Conservation (phyloP, 2,113 vertebrate genomes). For the Bubo blakistoni region DNA sequence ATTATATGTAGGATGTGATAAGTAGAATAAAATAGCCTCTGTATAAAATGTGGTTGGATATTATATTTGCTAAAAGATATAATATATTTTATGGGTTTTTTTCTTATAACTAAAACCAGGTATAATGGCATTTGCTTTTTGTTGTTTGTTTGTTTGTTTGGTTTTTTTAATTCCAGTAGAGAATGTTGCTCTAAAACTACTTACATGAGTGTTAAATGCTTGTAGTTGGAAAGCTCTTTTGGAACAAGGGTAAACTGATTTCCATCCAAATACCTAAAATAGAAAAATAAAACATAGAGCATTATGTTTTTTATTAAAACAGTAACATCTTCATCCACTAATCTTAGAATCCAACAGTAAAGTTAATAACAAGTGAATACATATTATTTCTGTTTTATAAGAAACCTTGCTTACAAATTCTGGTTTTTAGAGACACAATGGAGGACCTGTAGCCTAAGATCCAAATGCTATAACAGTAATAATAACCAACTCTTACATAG, state of each 20-base stretch:
- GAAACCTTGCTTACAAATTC: not conserved
- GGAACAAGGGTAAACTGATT: constrained; percentile 96
- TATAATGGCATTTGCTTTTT: not conserved
- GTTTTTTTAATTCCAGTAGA: not conserved
- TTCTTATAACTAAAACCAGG: not conserved
- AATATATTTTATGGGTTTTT: not conserved
- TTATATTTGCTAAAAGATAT: not conserved
- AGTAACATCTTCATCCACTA: not conserved
- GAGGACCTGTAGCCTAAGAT: not conserved
- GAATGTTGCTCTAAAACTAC: constrained; percentile 60
- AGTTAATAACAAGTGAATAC: not conserved
- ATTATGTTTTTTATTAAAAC: not conserved
- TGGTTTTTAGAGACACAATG: not conserved
- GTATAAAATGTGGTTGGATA: not conserved
- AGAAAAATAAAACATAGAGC: constrained; percentile 13
- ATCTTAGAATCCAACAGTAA: not conserved
- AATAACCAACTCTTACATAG: not conserved
- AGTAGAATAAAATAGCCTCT: not conserved
- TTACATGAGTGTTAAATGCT: constrained; percentile 96
- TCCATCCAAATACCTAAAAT: constrained; percentile 92
- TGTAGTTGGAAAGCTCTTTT: constrained; percentile 94
- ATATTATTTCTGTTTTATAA: not conserved
- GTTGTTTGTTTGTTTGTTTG: not conserved
- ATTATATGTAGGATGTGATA: not conserved
- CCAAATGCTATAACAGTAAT: not conserved